Evolutionary conservation across 2,113 vertebrate genomes (phyloP).

Genomic region (Ursus arctos): DNA sequence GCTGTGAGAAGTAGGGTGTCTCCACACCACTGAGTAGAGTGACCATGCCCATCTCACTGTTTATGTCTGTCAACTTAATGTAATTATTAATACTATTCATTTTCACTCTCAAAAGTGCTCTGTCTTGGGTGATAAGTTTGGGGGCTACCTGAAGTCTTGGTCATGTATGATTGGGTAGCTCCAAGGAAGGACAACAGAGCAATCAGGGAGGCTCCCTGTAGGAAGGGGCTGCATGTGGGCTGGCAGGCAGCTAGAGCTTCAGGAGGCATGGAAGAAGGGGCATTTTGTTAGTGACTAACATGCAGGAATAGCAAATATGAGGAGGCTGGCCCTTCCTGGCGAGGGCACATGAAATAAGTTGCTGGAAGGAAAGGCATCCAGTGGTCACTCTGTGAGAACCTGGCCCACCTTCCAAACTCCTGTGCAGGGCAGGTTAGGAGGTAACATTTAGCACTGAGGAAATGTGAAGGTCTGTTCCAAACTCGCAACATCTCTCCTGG

Average conservation of each 20-base stretch:
- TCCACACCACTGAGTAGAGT: background rate
- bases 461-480: background rate
- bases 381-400: background rate
- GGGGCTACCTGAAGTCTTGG: background rate
- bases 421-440: background rate
- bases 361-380: background rate
- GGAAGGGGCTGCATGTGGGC: background rate
- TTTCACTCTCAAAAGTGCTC: constrained; percentile 4
- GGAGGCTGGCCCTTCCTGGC: background rate
- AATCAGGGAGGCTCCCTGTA: background rate
- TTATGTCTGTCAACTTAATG: background rate
- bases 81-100: background rate
- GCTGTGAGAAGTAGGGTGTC: background rate
- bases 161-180: background rate
- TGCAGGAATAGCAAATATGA: background rate
- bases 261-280: background rate
- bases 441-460: background rate
- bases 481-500: background rate
- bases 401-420: background rate
- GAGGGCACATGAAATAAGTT: background rate
- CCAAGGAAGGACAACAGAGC: background rate
- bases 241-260: background rate
- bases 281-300: background rate
- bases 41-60: background rate
- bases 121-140: background rate